Percentiles rank a stretch among this genome's conserved stretches.
Evolutionary conservation across 30 jellyfish, hydroid and myxozoan species (phyloP).

Genomic region (Hydractinia echinata): DNA sequence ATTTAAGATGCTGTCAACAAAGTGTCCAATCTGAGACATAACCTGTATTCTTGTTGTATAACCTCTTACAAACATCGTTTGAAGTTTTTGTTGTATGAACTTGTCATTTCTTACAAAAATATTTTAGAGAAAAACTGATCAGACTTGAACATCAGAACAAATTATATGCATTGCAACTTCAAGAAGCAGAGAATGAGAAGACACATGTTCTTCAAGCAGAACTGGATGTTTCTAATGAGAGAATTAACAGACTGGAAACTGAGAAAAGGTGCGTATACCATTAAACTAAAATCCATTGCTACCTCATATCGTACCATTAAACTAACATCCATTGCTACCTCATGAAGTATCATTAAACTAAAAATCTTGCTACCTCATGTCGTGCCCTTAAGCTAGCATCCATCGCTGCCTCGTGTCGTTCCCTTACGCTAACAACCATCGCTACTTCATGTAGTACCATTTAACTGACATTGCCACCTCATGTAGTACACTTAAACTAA

Average conservation of each 20-base stretch:
- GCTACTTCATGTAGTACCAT: no score
- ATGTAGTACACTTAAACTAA: no score
- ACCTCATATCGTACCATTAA: no score
- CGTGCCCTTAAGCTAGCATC: no score
- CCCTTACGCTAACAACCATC: no score
- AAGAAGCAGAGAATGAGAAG: conserved; percentile 83
- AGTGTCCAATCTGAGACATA: not conserved
- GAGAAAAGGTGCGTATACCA: conserved; percentile 77
- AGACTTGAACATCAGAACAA: conserved; percentile 87
- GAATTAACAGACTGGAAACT: conserved; percentile 72
- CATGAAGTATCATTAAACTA: no score
- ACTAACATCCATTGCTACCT: no score
- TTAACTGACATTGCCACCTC: no score
- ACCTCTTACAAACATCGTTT: not conserved
- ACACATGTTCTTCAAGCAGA: conserved; percentile 76
- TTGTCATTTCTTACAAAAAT: not conserved
- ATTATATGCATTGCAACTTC: conserved; percentile 66
- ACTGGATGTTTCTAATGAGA: conserved; percentile 75
- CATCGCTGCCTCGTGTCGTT: no score
- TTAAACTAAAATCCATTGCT: no score
- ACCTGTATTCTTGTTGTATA: not conserved
- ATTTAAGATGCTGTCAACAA: no score
- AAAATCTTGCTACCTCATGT: no score
- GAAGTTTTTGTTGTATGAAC: not conserved
- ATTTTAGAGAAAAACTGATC: conserved; percentile 72